Base-by-base conservation (phyloP, 2,113 vertebrate species). In the Crotalus horridus region DNA sequence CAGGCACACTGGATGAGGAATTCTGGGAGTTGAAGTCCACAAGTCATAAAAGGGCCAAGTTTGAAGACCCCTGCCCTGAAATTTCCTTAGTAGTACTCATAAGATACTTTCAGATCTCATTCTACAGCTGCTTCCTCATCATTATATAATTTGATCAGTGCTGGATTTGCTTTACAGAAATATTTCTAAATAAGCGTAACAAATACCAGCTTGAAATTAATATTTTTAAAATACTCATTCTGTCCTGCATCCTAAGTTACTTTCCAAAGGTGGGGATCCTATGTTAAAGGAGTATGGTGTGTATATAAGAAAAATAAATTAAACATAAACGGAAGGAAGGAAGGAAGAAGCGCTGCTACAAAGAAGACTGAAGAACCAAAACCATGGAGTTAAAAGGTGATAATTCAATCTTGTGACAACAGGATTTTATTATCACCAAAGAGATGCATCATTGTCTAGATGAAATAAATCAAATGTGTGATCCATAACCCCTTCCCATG, bases 231-330 rank as follows among this genome's bases (percentile, higher is more conserved):
- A 89, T 29, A n/a, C 26, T 85, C 54, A 17, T 92, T 89, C 64
- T 85, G 46, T 56, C 74, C 24, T n/a, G 13, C 4, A 33, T 33
- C 17, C 29, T 59, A n/a, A n/a, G 12, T 53, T 89, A n/a, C 53
- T 56, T 43, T n/a, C 54, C 46, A 20, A 55, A 89, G 43, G 10
- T 12, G 46, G 24, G 23, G 15, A 58, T 93, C 87, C 46, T 39
- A 85, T 29, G 56, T 90, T 58, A 93, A 90, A 87, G 94, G 85
- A 69, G 89, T 56, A 86, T 69, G 88, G 43, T 56, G 24, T 91
- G 59, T 59, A 93, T 85, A 89, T 74, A 58, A 89, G 87, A 91
- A 90, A 88, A 43, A 91, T 90, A 51, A 55, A 58, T 55, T 89
- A 46, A 91, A 69, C 56, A 89, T 81, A 87, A 95, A 91, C 64